Conservation (phyloP, 2,113 vertebrate species). For the Oncorhynchus masou region DNA sequence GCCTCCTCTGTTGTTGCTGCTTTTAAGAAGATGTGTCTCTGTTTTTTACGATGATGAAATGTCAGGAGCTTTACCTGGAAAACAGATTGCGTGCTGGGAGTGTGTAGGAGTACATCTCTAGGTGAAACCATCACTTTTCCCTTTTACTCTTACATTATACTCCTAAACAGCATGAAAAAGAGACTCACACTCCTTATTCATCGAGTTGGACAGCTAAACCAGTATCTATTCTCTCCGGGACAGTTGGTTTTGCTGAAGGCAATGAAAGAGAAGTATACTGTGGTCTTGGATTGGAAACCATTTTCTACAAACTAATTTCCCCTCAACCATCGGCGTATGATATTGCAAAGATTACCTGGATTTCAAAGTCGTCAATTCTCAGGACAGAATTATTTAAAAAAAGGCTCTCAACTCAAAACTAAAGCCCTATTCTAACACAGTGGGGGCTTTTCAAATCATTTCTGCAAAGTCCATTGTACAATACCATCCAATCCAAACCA, state of each 20-base stretch:
- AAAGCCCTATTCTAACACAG: slow-evolving; percentile 60
- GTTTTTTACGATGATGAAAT: slow-evolving; percentile 22
- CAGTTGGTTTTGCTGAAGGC: too few species aligned
- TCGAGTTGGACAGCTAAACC: too few species aligned
- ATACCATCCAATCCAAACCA: slow-evolving; percentile 16
- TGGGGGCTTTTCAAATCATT: slow-evolving; percentile 59
- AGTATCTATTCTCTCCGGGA: too few species aligned
- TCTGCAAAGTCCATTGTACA: slow-evolving; percentile 45
- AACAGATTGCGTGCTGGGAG: slow-evolving; percentile 39
- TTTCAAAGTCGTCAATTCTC: slow-evolving; percentile 58
- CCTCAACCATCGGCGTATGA: too few species aligned
- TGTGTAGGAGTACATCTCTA: slow-evolving; percentile 26
- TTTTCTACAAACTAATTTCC: too few species aligned
- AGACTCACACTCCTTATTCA: too few species aligned
- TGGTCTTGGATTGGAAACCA: too few species aligned
- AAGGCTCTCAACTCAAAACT: slow-evolving; percentile 36
- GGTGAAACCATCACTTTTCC: slow-evolving; percentile 47
- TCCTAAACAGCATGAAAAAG: too few species aligned
- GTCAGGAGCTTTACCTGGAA: slow-evolving; percentile 28
- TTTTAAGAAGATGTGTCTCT: slow-evolving; percentile 47
- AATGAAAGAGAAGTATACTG: too few species aligned
- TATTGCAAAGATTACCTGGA: slow-evolving; percentile 1
- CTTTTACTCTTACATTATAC: slow-evolving; percentile 1
- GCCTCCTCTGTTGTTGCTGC: slow-evolving; percentile 32
- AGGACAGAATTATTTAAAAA: slow-evolving; percentile 51